phyloP scores from a whole-genome alignment of 2,113 vertebrate genomes.

The Muntiacus reevesi region DNA sequence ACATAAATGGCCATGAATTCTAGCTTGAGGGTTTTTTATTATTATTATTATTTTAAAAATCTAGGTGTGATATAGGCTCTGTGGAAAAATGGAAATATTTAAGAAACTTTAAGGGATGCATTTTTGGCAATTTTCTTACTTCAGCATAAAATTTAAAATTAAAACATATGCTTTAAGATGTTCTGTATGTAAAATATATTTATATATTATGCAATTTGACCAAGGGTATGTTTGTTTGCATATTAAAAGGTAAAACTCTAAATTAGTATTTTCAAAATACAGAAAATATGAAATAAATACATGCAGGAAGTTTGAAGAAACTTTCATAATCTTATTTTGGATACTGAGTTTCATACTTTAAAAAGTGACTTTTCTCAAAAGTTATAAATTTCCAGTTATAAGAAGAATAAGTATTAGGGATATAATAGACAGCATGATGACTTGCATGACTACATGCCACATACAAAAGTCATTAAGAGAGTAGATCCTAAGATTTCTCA shows the following conservation, averaged over 20 bases:
- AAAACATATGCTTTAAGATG: not conserved
- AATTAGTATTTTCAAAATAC: not conserved
- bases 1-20: not conserved
- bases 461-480: not conserved
- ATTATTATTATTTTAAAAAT: not conserved
- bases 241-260: not conserved
- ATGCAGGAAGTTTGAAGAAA: not conserved
- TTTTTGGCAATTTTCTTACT: not conserved
- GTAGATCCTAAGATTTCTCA: not conserved
- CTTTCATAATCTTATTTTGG: not conserved
- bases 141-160: not conserved
- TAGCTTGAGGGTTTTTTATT: not conserved
- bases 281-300: not conserved
- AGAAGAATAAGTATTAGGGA: not conserved
- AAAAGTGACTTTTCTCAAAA: not conserved
- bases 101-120: not conserved
- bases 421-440: not conserved
- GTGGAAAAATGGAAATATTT: slow-evolving; percentile 12
- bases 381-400: not conserved
- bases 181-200: not conserved
- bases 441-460: too few species aligned
- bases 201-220: not conserved
- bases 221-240: not conserved
- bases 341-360: not conserved
- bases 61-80: not conserved